Conservation (phyloP, 2,888 invertebrate genomes). For the Orthonevra nobilis region DNA sequence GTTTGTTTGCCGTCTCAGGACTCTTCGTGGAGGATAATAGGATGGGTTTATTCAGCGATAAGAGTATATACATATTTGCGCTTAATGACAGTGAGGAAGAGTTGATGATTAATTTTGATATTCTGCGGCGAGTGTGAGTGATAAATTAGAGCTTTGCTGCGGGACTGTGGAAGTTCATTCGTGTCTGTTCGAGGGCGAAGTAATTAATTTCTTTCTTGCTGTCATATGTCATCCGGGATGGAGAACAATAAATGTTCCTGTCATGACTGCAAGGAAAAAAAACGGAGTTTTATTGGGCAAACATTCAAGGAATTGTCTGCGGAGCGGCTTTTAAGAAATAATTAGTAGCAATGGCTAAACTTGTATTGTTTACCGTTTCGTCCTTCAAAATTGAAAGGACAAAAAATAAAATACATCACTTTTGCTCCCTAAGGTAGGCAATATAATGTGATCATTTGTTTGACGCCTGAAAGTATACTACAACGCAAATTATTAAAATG, state of each 20-base stretch:
- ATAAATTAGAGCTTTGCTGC: constrained; percentile 51
- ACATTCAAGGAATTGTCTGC: too few relatives aligned
- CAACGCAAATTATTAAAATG: too few relatives aligned
- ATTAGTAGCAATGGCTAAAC: too few relatives aligned
- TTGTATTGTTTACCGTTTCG: too few relatives aligned
- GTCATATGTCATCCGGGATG: constrained; percentile 37
- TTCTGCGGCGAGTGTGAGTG: constrained; percentile 29
- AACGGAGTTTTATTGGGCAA: constrained; percentile 11
- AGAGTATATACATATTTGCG: constrained; percentile 56
- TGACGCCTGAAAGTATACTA: too few relatives aligned
- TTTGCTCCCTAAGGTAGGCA: too few relatives aligned
- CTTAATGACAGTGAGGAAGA: constrained; percentile 69
- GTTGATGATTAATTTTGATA: constrained; percentile 67
- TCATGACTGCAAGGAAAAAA: constrained; percentile 8
- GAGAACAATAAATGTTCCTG: constrained; percentile 48
- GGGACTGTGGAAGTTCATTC: constrained; percentile 34
- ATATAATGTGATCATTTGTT: too few relatives aligned
- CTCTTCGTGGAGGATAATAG: constrained; percentile 12
- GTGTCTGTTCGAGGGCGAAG: constrained; percentile 9
- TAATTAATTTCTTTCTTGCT: constrained; percentile 47
- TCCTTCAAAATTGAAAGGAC: too few relatives aligned
- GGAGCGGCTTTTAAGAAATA: too few relatives aligned
- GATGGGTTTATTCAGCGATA: constrained; percentile 33
- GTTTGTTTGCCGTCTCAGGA: too few relatives aligned
- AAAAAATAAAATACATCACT: too few relatives aligned